phyloP scores from a whole-genome alignment of 2,113 vertebrate species.

The Coptodon rendalli region DNA sequence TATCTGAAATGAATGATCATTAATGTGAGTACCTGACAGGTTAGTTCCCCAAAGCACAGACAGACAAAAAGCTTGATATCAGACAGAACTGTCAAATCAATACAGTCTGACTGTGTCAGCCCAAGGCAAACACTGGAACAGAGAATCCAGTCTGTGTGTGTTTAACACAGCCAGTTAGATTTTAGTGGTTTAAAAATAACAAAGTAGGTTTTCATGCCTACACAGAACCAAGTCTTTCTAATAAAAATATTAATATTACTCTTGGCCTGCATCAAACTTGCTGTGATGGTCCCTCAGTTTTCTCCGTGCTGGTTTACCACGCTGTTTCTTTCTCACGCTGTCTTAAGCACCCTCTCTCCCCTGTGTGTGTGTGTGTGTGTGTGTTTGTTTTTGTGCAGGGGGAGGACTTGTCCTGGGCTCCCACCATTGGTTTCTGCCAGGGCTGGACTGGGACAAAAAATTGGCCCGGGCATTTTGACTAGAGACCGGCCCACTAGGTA shows the following conservation, averaged over 20 bases:
- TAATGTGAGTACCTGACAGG: not conserved
- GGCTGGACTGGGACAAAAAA: too few species aligned
- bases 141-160: not conserved
- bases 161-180: not conserved
- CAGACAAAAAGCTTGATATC: not conserved
- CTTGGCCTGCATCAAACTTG: not conserved
- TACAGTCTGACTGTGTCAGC: not conserved
- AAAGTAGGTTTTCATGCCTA: not conserved
- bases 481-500: fast-evolving
- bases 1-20: not conserved
- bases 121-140: not conserved
- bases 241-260: not conserved
- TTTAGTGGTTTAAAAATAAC: not conserved
- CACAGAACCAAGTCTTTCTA: not conserved
- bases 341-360: not conserved
- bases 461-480: too few species aligned
- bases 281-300: not conserved
- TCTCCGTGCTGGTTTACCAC: not conserved
- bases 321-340: not conserved
- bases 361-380: not conserved
- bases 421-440: not conserved
- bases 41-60: not conserved
- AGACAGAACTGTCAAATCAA: not conserved
- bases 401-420: not conserved
- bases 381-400: not conserved